Conservation (phyloP, 2,797 vertebrate species). For the Neosalanx taihuensis region DNA sequence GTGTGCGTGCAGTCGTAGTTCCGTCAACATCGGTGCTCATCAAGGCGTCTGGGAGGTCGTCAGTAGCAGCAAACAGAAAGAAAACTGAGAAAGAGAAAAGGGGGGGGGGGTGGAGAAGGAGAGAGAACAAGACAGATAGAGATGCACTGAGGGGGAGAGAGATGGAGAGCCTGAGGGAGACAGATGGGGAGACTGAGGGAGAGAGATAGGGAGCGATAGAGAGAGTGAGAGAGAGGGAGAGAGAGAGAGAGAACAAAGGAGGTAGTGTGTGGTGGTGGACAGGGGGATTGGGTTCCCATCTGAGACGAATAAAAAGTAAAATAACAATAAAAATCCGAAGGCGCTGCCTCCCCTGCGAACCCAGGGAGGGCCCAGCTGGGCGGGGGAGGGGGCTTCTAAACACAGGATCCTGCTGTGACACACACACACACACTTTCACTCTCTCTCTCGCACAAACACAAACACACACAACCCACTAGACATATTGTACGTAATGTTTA, state of each 20-base stretch:
- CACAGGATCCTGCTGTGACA: not conserved
- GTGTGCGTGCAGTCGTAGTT: not conserved
- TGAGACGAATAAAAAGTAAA: constrained; percentile 73
- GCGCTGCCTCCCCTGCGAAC: constrained; percentile 56
- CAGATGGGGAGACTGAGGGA: constrained; percentile 22
- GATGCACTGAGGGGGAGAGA: constrained; percentile 8
- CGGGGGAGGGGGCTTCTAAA: constrained; percentile 9
- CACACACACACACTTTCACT: not conserved
- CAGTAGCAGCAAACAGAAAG: not conserved
- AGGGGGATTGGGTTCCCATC: constrained; percentile 62
- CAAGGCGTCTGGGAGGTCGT: not conserved
- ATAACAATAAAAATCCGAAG: constrained; percentile 72
- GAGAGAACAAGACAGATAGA: not conserved
- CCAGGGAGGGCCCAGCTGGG: constrained; percentile 9
- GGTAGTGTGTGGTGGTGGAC: constrained; percentile 60
- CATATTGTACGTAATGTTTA: not conserved
- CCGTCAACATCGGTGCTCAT: not conserved
- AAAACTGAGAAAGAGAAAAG: too few species aligned
- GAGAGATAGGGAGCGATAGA: constrained; percentile 15
- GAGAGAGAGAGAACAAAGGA: constrained; percentile 60
- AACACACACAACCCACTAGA: constrained; percentile 19
- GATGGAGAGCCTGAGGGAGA: not conserved
- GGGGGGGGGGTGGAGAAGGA: not conserved
- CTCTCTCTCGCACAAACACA: constrained; percentile 9
- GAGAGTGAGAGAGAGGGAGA: constrained; percentile 27